A percentile compares a stretch with the other conserved stretches of the same genome.
Conservation (phyloP, 2,113 vertebrate species). For the Ammodytes marinus region DNA sequence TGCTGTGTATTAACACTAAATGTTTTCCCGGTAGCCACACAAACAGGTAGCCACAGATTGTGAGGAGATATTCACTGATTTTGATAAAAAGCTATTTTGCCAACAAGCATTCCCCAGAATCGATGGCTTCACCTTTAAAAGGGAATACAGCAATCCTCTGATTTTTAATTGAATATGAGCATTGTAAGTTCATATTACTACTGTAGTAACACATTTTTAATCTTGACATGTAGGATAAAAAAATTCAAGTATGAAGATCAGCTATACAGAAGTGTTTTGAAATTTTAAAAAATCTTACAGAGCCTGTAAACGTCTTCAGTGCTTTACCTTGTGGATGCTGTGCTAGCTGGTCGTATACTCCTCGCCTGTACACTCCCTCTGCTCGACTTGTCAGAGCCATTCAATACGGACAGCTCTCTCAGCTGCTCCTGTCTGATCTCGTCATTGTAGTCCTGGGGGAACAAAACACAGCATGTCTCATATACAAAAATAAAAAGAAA, state of each 20-base stretch:
- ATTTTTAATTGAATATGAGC: background rate
- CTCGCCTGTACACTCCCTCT: slow-evolving; percentile 89
- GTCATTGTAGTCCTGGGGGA: slow-evolving; percentile 96
- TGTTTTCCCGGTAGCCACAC: slow-evolving; percentile 10
- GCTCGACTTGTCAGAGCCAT: slow-evolving; percentile 94
- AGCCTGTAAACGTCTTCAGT: background rate
- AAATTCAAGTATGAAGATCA: background rate
- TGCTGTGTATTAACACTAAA: background rate
- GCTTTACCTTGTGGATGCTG: slow-evolving; percentile 88
- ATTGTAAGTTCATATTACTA: background rate
- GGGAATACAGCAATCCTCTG: no score
- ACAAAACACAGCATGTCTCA: slow-evolving; percentile 53
- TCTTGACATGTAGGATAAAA: background rate
- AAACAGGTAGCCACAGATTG: no score
- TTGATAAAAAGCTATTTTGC: no score
- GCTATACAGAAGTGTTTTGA: background rate
- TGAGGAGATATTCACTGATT: no score
- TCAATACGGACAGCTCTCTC: slow-evolving; percentile 95
- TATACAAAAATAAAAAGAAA: slow-evolving; percentile 18
- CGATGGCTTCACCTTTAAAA: background rate
- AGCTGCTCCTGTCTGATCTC: slow-evolving; percentile 99
- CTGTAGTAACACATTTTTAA: background rate
- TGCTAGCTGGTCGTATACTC: slow-evolving; percentile 86
- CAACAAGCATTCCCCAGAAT: no score
- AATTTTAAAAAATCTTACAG: background rate